phyloP scores from a whole-genome alignment of 2,797 vertebrate species.

The Galago senegalensis region DNA sequence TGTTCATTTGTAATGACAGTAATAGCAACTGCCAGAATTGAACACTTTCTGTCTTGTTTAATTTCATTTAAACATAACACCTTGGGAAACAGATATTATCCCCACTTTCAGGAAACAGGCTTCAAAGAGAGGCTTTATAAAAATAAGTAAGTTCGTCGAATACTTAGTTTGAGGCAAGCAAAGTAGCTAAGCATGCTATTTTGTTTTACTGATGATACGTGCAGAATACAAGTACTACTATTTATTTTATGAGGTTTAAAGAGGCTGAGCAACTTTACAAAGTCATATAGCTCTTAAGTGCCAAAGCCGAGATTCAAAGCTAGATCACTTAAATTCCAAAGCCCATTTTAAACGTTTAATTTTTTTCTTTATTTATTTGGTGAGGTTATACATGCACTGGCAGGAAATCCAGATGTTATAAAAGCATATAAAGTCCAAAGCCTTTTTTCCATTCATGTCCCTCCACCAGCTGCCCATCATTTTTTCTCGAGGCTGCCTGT shows the following conservation, averaged over 20 bases:
- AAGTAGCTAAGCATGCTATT: background rate
- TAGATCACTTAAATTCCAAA: slow-evolving; percentile 44
- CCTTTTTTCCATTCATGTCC: background rate
- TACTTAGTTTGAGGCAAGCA: background rate
- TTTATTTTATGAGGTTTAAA: background rate
- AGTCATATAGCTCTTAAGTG: background rate
- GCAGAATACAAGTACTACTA: background rate
- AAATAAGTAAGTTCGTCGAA: background rate
- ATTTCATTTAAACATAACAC: slow-evolving; percentile 22
- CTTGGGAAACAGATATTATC: slow-evolving; percentile 7
- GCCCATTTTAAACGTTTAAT: slow-evolving; percentile 31
- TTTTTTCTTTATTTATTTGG: slow-evolving; percentile 34
- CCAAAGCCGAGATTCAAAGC: background rate
- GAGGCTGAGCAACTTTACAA: background rate
- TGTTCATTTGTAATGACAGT: background rate
- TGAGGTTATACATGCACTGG: background rate
- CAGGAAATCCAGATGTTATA: slow-evolving; percentile 39
- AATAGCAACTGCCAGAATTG: background rate
- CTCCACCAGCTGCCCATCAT: background rate
- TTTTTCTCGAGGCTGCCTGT: background rate
- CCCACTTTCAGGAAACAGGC: slow-evolving; percentile 50
- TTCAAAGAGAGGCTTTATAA: slow-evolving; percentile 40
- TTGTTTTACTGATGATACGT: slow-evolving; percentile 34
- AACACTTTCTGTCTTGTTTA: slow-evolving; percentile 12
- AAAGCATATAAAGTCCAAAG: slow-evolving; percentile 50